These are phyloP conservation scores for Cartodere bifasciata DNA, from an alignment of 2,888 invertebrate genomes.

Conservation along the genomic window DNA sequence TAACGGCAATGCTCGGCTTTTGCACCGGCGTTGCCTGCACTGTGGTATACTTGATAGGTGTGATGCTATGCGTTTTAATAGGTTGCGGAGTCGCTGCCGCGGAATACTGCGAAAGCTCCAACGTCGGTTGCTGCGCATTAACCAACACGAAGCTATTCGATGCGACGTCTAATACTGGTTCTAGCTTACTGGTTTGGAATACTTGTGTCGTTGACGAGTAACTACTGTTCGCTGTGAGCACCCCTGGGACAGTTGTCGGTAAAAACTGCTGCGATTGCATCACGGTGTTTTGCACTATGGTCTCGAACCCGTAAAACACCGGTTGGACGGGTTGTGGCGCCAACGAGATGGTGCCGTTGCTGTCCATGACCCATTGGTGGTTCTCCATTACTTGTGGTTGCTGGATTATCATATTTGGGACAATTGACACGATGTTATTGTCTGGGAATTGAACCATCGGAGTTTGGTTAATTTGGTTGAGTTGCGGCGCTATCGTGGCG, in stretches of 20 bases:
- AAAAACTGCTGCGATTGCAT: slow-evolving; percentile 84
- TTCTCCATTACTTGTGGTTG: slow-evolving; percentile 30
- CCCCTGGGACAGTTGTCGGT: slow-evolving; percentile 68
- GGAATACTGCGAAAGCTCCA: slow-evolving; percentile 36
- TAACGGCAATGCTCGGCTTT: slow-evolving; percentile 1
- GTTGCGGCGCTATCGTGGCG: slow-evolving; percentile 52
- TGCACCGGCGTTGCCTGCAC: slow-evolving; percentile 15
- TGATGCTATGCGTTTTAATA: slow-evolving; percentile 12
- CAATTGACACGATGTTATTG: slow-evolving; percentile 29
- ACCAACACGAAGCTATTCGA: slow-evolving; percentile 55
- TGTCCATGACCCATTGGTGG: slow-evolving; percentile 31
- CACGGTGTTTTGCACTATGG: slow-evolving; percentile 76
- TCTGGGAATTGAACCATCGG: slow-evolving; percentile 38
- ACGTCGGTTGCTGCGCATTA: slow-evolving; percentile 36
- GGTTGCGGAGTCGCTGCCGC: no score
- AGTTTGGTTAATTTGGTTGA: slow-evolving; percentile 20
- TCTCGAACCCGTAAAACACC: slow-evolving; percentile 72
- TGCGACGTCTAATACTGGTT: slow-evolving; percentile 65
- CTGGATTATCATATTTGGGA: slow-evolving; percentile 31
- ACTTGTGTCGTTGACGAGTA: slow-evolving; percentile 77
- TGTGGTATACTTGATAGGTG: slow-evolving; percentile 20
- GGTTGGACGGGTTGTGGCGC: slow-evolving; percentile 49
- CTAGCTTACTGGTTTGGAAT: slow-evolving; percentile 75
- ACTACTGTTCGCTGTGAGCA: slow-evolving; percentile 68
- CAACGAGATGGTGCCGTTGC: slow-evolving; percentile 32